Conservation (phyloP, 2,797 vertebrate genomes). For the Poeciliopsis infans region DNA sequence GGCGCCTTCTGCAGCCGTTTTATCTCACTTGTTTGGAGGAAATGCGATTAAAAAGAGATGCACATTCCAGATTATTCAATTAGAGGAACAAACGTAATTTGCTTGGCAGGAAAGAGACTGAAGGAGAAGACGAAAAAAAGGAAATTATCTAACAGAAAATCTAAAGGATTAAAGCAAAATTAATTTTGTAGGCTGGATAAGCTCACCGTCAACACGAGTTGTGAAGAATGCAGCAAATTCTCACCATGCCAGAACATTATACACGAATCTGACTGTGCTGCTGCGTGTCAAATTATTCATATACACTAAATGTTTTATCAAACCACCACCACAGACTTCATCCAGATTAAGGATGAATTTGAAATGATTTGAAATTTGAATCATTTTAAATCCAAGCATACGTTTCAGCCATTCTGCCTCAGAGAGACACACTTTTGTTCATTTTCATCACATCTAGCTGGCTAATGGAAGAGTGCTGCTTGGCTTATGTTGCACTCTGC, state of each 20-base stretch:
- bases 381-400: too few species aligned
- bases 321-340: background rate
- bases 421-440: too few species aligned
- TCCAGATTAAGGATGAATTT: too few species aligned
- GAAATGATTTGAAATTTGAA: too few species aligned
- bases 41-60: background rate
- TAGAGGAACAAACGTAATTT: background rate
- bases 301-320: background rate
- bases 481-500: background rate
- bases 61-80: background rate
- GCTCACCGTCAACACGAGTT: background rate
- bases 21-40: background rate
- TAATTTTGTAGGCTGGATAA: background rate
- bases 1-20: background rate
- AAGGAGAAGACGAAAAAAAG: too few species aligned
- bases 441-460: too few species aligned
- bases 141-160: too few species aligned
- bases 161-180: background rate
- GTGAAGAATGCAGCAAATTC: background rate
- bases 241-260: background rate
- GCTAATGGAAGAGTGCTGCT: too few species aligned
- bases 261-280: background rate
- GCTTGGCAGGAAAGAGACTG: too few species aligned
- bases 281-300: background rate
- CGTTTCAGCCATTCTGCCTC: too few species aligned